Percentiles rank a stretch among this genome's conserved stretches.
Conservation (phyloP, 1,140 invertebrate genomes). For the Lepidurus arcticus region DNA sequence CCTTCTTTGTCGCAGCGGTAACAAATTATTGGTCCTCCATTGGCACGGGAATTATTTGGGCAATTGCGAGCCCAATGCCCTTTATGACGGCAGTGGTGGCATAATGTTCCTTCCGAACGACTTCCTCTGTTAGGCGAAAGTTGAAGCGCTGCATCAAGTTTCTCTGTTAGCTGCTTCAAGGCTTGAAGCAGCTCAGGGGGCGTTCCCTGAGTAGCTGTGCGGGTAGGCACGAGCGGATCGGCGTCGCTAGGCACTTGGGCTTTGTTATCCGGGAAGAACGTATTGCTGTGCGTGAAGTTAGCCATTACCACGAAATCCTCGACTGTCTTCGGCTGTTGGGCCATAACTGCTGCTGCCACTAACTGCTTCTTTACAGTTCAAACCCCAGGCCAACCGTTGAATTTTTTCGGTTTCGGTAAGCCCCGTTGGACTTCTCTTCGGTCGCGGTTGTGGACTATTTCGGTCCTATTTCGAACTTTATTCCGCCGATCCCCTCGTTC, state of each 20-base stretch:
- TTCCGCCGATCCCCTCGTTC: no score
- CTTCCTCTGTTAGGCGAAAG: background rate
- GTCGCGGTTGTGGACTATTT: no score
- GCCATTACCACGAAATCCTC: conserved; percentile 23
- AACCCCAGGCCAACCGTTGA: conserved; percentile 27
- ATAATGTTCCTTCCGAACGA: background rate
- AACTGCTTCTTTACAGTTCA: conserved; percentile 18
- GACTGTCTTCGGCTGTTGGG: conserved; percentile 22
- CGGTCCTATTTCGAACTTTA: no score
- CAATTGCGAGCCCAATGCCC: background rate
- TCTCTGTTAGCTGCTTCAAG: background rate
- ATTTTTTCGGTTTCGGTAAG: conserved; percentile 16
- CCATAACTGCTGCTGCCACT: conserved; percentile 28
- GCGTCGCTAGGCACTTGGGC: background rate
- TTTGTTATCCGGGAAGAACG: background rate
- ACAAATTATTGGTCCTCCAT: conserved; percentile 48
- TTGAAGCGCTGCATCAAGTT: background rate
- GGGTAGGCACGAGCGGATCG: background rate
- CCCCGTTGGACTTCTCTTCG: conserved; percentile 17
- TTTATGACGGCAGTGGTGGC: background rate
- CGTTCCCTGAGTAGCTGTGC: background rate
- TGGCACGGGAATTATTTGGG: background rate
- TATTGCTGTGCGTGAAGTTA: conserved; percentile 1
- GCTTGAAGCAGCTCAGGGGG: background rate
- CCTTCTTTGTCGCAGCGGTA: conserved; percentile 84